Evolutionary conservation across 2,797 vertebrate species (phyloP), one percentile per base, ranked within the genome.

Genomic region (Margarornis squamiger): DNA sequence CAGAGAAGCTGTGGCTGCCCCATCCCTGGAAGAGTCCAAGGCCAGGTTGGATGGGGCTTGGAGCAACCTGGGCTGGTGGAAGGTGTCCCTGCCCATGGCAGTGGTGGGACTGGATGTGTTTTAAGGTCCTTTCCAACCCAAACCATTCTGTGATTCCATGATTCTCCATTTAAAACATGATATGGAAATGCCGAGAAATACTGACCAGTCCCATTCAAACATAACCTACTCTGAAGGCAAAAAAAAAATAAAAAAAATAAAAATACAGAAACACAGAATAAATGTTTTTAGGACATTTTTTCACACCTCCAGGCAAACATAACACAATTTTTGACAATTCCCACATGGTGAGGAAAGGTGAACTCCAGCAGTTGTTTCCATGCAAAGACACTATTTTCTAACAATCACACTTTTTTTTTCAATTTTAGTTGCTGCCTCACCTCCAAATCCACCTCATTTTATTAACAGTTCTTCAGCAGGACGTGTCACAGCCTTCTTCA

Each of bases 11-110:
- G 17, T 32, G 49, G 11, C 41, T 62, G 34, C 7, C 41, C 32
- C 48, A 17, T 49, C 23, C 32, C 23, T 57, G n/a, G 23, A 0
- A 63, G 14, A 34, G 36, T 4, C 23, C 49, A n/a, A 49, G 27
- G 11, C 19, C 48, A 43, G 23, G 43, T 1, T 57, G 12, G 48
- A 38, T 1, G 1, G 15, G 15, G 5, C 23, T 70, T 43, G 32
- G 27, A 49, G 27, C 8, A 29, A 0, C 6, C 16, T 76, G 29
- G 23, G 6, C 20, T 2, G 49, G 0, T 51, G 29, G 29, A 1
- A 83, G 17, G 2, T 51, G 5, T 49, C 20, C 16, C 12, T 36
- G 30, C 8, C 23, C 21, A 19, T 30, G n/a, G 7, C 18, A 41
- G 18, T 14, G 19, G 5, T 36, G 34, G 22, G 0, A 32, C 2